Base-by-base conservation (phyloP, 2,797 vertebrate genomes). In the Toxotes lorentzi region DNA sequence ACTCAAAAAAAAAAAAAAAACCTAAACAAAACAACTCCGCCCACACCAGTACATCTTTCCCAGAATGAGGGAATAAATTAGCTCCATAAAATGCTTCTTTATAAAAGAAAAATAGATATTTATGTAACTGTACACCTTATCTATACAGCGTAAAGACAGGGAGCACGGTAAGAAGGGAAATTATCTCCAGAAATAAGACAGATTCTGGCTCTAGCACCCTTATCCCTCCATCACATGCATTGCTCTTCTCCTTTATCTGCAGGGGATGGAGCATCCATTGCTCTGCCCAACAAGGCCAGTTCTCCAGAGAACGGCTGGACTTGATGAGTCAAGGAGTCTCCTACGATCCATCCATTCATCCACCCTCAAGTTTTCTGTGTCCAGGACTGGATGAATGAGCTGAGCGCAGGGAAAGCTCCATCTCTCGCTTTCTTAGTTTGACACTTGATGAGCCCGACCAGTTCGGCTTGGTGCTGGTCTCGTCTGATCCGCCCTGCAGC, bases 51-150 rank as follows among this genome's bases (percentile, higher is more conserved):
- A 80, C 67, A 41, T 78, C 70, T 72, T 90, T 85, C 93, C 92
- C 94, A 94, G 81, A 85, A 94, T 80, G 75, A 91, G 92, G 94
- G 93, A 94, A 94, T 91, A 93, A 93, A 88, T 92, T 85, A 89
- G 76, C 90, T 92, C 82, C 88, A 91, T 94, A 94, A 94, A 95
- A 94, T 92, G 91, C 94, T 96, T 96, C 95, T 96, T 96, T 96
- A 95, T 95, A 94, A 96, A 96, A 96, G 95, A 96, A 96, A 94
- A 93, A 93, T 93, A 92, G 82, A 91, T 92, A 91, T 93, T 93
- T 92, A 91, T 92, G 91, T 81, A 92, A 91, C 91, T 94, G 92
- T 93, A 93, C 92, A 94, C 60, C 74, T 76, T 75, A 83, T 89
- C 89, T 94, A 92, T 92, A 94, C 91, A 92, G 89, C 88, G 81